Conservation (phyloP, 23 tunicate species). For the Ascidia mentula region DNA sequence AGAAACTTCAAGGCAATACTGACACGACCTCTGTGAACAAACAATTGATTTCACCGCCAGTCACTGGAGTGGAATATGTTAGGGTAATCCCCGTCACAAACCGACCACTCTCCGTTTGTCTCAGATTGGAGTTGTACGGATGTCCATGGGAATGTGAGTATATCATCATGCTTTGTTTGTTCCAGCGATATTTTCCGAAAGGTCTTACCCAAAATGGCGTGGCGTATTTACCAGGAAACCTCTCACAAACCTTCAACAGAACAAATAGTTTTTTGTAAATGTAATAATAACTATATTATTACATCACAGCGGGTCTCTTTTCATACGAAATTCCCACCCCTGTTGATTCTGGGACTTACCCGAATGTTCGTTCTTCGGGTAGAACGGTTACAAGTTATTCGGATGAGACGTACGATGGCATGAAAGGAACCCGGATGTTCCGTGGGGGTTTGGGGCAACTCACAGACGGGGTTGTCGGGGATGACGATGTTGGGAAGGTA, state of each 20-base stretch:
- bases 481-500: slow-evolving; percentile 48
- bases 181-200: too few relatives aligned
- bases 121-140: slow-evolving; percentile 74
- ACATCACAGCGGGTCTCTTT: slow-evolving; percentile 53
- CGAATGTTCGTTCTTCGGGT: not conserved
- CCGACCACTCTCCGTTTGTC: slow-evolving; percentile 35
- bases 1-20: slow-evolving; percentile 53
- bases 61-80: slow-evolving; percentile 44
- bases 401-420: slow-evolving; percentile 80
- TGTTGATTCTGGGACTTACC: slow-evolving; percentile 8
- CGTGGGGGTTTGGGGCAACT: slow-evolving; percentile 80
- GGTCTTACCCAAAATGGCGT: too few relatives aligned
- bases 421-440: slow-evolving; percentile 1
- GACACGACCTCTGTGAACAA: slow-evolving; percentile 40
- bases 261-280: too few relatives aligned
- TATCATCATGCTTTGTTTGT: not conserved
- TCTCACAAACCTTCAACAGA: too few relatives aligned
- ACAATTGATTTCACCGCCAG: slow-evolving; percentile 43
- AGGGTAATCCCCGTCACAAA: slow-evolving; percentile 57
- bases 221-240: too few relatives aligned
- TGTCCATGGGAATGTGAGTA: slow-evolving; percentile 78
- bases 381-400: slow-evolving; percentile 23
- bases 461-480: slow-evolving; percentile 63
- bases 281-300: not conserved
- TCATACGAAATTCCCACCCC: slow-evolving; percentile 69